Conservation (phyloP, 2,888 invertebrate genomes). For the Tenthredo scrophulariae region DNA sequence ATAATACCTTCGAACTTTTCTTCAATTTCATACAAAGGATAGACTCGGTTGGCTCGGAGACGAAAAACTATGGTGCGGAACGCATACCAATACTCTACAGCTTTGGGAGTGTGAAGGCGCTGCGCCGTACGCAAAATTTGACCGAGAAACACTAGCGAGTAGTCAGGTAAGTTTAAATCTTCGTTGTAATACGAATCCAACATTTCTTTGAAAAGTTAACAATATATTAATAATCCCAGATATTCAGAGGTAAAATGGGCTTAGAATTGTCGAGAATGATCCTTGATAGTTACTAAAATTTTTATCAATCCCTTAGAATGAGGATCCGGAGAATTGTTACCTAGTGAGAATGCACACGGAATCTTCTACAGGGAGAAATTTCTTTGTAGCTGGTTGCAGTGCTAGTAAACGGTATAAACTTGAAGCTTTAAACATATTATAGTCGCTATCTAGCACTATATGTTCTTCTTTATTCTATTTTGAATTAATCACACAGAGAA, state of each 20-base stretch:
- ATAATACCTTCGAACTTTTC: constrained; percentile 79
- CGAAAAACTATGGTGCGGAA: constrained; percentile 82
- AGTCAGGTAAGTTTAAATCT: constrained; percentile 79
- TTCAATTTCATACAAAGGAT: constrained; percentile 69
- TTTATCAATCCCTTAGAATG: constrained; percentile 79
- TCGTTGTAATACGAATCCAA: constrained; percentile 4
- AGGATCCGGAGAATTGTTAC: constrained; percentile 83
- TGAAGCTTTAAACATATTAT: constrained; percentile 27
- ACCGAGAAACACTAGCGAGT: constrained; percentile 82
- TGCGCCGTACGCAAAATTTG: constrained; percentile 81
- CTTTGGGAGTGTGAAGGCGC: constrained; percentile 85
- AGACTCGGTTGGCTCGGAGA: constrained; percentile 78
- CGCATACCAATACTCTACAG: constrained; percentile 86
- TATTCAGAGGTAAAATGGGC: neutral
- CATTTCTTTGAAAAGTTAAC: constrained; percentile 30
- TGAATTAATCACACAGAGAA: constrained; percentile 68
- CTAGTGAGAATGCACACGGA: constrained; percentile 82
- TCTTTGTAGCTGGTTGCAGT: constrained; percentile 85
- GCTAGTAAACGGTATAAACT: constrained; percentile 80
- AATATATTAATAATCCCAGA: neutral
- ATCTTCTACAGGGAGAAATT: constrained; percentile 77
- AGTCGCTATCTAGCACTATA: neutral
- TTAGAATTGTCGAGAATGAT: neutral
- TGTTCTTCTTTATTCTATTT: constrained; percentile 53
- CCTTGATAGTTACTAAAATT: constrained; percentile 28